Evolutionary conservation across 2,888 invertebrate genomes (phyloP).

Genomic region (Eretmocerus hayati): DNA sequence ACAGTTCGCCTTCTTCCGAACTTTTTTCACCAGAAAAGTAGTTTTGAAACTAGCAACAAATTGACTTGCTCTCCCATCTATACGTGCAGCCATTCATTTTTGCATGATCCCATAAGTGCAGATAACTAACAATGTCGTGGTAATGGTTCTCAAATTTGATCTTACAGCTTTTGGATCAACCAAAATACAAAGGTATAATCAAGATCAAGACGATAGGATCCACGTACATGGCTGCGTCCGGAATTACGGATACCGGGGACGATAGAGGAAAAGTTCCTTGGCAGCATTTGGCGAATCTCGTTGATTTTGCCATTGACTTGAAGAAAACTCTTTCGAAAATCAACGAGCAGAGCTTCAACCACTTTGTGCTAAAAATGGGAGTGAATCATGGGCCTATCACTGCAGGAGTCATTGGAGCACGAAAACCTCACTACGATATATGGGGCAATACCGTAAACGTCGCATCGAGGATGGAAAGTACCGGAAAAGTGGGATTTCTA

Average conservation of each 20-base stretch:
- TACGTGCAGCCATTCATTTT: too few relatives aligned
- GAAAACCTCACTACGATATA: constrained; percentile 94
- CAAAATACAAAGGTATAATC: constrained; percentile 82
- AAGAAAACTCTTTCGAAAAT: constrained; percentile 85
- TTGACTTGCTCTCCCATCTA: too few relatives aligned
- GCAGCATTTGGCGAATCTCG: constrained; percentile 76
- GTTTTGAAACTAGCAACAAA: too few relatives aligned
- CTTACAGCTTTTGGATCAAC: constrained; percentile 69
- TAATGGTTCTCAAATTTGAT: too few relatives aligned
- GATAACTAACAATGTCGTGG: too few relatives aligned
- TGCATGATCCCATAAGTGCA: too few relatives aligned
- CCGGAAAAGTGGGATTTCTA: constrained; percentile 89
- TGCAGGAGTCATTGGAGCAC: constrained; percentile 90
- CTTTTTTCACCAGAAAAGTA: too few relatives aligned
- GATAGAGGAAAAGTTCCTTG: constrained; percentile 52
- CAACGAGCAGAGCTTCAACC: constrained; percentile 92
- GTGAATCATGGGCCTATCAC: constrained; percentile 94
- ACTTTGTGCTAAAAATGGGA: constrained; percentile 88
- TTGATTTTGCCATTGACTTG: constrained; percentile 84
- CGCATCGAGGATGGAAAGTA: constrained; percentile 95
- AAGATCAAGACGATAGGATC: constrained; percentile 94
- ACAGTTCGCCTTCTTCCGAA: too few relatives aligned
- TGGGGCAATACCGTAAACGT: constrained; percentile 98
- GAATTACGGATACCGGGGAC: constrained; percentile 37
- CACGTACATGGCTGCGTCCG: constrained; percentile 91